Percentiles rank a stretch among this genome's conserved stretches.
These are phyloP conservation scores for Tenodera sinensis DNA, from an alignment of 2,888 invertebrate species.

Conservation along the genomic window DNA sequence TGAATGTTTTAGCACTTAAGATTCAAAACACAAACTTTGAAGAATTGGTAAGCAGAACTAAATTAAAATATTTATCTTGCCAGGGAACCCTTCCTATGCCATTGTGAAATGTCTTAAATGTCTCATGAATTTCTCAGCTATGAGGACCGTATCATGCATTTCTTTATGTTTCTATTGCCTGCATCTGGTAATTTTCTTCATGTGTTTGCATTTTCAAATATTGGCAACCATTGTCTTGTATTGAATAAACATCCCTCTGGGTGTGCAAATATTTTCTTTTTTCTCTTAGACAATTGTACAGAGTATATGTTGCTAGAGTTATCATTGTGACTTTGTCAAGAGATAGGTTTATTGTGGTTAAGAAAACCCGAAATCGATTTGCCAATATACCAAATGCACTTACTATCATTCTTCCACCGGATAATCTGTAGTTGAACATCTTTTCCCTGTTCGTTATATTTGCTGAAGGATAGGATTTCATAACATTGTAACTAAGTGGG, in stretches of 20 bases:
- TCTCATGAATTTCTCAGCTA: neutral
- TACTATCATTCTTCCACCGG: conserved; percentile 23
- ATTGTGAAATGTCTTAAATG: neutral
- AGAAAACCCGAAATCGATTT: conserved; percentile 24
- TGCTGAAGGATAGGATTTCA: conserved; percentile 19
- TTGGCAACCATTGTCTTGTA: neutral
- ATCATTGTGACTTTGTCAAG: conserved; percentile 24
- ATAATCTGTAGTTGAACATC: conserved; percentile 29
- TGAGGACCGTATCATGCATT: neutral
- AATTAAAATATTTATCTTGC: neutral
- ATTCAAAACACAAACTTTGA: no score
- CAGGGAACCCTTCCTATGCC: neutral
- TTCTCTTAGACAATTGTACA: conserved; percentile 27
- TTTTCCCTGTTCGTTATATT: conserved; percentile 21
- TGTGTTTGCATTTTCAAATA: neutral
- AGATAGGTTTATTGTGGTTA: conserved; percentile 29
- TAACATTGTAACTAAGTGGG: conserved; percentile 11
- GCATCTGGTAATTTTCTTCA: neutral
- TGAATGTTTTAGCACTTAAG: no score
- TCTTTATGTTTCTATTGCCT: neutral
- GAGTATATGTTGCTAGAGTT: neutral
- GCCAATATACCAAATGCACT: conserved; percentile 29
- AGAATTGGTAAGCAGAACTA: no score
- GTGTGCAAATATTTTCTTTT: neutral
- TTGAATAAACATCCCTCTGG: neutral